Conservation (phyloP, 2,888 invertebrate species). For the Euplagia quadripunctaria region DNA sequence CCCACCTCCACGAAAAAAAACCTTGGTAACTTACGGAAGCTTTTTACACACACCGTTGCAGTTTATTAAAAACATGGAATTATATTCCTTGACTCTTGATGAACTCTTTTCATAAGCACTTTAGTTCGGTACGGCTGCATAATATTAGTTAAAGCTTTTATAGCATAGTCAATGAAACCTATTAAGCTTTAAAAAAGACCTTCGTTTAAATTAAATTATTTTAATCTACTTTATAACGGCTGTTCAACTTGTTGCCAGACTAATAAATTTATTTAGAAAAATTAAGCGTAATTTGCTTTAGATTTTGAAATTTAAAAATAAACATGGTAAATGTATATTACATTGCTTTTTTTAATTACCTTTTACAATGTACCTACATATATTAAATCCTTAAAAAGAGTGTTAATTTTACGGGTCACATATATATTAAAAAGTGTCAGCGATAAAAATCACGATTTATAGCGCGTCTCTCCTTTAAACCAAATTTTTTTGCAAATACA, state of each 20-base stretch:
- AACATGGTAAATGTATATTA: not conserved
- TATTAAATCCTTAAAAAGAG: constrained; percentile 42
- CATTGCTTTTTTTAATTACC: not conserved
- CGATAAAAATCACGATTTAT: constrained; percentile 63
- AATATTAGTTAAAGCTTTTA: constrained; percentile 4
- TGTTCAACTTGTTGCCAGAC: not conserved
- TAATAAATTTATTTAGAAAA: not conserved
- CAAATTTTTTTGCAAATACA: constrained; percentile 41
- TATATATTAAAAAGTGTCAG: constrained; percentile 58
- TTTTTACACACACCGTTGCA: constrained; percentile 69
- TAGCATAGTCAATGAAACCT: not conserved
- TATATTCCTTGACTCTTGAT: constrained; percentile 54
- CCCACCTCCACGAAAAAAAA: constrained; percentile 67
- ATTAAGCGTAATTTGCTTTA: not conserved
- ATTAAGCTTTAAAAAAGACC: not conserved
- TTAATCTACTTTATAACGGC: not conserved
- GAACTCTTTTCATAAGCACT: constrained; percentile 48
- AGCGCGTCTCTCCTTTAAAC: constrained; percentile 52
- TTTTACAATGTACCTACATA: not conserved
- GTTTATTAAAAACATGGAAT: constrained; percentile 66
- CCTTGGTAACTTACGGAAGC: constrained; percentile 65
- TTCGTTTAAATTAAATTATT: not conserved
- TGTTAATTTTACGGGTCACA: constrained; percentile 62
- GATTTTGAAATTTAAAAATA: constrained; percentile 27
- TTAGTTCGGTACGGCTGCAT: constrained; percentile 20